Evolutionary conservation across 1,140 invertebrate species (phyloP), one percentile per base, ranked within the genome.

Genomic region (Achatina immaculata): DNA sequence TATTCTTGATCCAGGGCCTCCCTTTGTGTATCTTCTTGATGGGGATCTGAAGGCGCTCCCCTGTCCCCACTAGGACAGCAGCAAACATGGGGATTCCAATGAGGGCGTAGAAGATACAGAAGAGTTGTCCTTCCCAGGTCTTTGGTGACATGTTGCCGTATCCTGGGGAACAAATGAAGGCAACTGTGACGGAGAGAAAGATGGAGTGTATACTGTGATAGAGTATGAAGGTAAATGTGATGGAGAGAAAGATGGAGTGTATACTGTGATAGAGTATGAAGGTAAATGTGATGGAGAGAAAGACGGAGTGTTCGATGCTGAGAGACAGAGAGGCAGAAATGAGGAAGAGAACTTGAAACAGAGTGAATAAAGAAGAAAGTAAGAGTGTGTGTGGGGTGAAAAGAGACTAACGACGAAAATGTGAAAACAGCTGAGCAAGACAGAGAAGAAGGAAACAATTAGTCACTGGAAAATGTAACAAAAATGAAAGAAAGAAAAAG

Each of bases 91-190:
- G 86, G 19, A 88, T 88, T 11, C 87, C 88, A n/a, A 88, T 21
- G 14, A 88, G 45, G 9, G 85, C 86, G 75, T 82, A 89, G 43
- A 89, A 76, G 24, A 85, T 80, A 69, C 83, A 84, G 78, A 89
- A 86, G 16, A 83, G 62, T 28, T 81, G 81, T 21, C 88, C 88
- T n/a, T 79, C 82, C 9, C 9, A 16, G 9, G 88, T 87, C 31
- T 79, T 77, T n/a, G 87, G 88, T 11, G 84, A 74, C 24, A 88
- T 85, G 72, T 89, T 84, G 31, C 88, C 88, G 71, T 87, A 89
- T 40, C 88, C 87, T 87, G 75, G 45, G 45, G 7, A 36, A 7
- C 7, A n/a, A 65, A 7, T n/a, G n/a, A n/a, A n/a, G 62, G 9
- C 34, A 66, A 14, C 45, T 48, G 19, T 48, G 45, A 7, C 7